Evolutionary conservation across 1,140 invertebrate species (phyloP), one percentile per base, ranked within the genome.

Genomic region (Drosophila seguyi): DNA sequence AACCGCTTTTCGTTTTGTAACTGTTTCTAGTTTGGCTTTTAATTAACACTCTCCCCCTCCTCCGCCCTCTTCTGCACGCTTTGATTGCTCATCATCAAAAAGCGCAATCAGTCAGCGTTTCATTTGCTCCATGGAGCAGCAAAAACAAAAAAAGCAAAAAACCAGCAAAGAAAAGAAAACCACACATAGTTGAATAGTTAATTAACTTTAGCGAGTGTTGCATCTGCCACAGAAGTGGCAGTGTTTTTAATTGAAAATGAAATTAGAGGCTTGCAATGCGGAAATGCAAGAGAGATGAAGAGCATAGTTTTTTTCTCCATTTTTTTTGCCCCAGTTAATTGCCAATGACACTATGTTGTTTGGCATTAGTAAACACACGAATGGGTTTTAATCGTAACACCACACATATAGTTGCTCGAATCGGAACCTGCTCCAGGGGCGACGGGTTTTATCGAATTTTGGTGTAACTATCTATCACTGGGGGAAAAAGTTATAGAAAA

Each of bases 1-100:
- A 78, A 59, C 74, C 84, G 81, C 79, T 80, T 80, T 77, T 80
- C 72, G 66, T 77, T 80, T 87, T 77, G 79, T 87, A 87, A 88
- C 84, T 87, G 84, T 87, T 87, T 87, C 84, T 88, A 80, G 71
- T 74, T 82, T 77, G 69, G 38, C 16, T 41, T 56, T 69, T 78
- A 77, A 78, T 87, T 88, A 87, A 84, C 75, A 77, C 57, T 38
- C n/a, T n/a, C n/a, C n/a, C n/a, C 29, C 52, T 39, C 47, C 62
- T 44, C 52, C 59, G 31, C 60, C 68, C 53, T n/a, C 58, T 1
- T 29, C 8, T 31, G 10, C 47, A 13, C 38, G 52, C 56, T 27
- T 25, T 38, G 47, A 61, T 56, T 44, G 25, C 45, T 38, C 38
- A 69, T 57, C 60, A 75, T 29, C 60, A 77, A 48, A 65, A 71